phyloP scores from a whole-genome alignment of 2,888 invertebrate genomes.

The Hermaeophaga mercurialis region DNA sequence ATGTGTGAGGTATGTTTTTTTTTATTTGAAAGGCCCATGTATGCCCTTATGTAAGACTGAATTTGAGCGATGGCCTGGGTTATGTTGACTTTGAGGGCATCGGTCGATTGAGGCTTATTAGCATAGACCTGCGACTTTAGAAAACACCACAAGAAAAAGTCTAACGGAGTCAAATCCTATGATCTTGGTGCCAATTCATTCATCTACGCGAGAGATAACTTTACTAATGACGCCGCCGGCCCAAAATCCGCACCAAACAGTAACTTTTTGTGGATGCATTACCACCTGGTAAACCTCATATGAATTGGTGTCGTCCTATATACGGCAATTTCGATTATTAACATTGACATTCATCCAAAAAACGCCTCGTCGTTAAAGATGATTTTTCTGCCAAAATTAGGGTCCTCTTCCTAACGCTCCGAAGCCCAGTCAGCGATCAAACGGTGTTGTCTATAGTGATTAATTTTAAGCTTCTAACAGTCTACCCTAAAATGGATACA shows the following conservation, averaged over 20 bases:
- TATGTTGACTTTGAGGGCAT: background rate
- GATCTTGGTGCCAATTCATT: constrained; percentile 6
- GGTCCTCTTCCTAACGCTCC: constrained; percentile 2
- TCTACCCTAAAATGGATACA: no score
- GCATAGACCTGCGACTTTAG: constrained; percentile 3
- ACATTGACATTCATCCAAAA: constrained; percentile 10
- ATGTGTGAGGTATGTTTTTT: no score
- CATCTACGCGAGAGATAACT: background rate
- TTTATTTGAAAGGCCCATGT: no score
- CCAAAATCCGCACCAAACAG: constrained; percentile 1
- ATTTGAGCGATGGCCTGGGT: no score
- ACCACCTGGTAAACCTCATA: background rate
- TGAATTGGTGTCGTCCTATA: no score
- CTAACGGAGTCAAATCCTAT: constrained; percentile 12
- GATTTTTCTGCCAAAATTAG: constrained; percentile 15
- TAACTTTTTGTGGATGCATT: constrained; percentile 10
- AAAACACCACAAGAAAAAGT: no score
- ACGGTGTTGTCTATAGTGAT: constrained; percentile 13
- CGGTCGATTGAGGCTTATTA: constrained; percentile 3
- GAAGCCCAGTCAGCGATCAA: background rate
- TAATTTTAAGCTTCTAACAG: constrained; percentile 12
- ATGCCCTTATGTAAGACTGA: no score
- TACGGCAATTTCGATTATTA: constrained; percentile 5
- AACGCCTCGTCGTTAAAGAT: constrained; percentile 7
- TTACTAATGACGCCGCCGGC: background rate